A percentile compares a stretch with the other conserved stretches of the same genome.
phyloP scores from a whole-genome alignment of 2,888 invertebrate species.

The Lamellibrachia columna region DNA sequence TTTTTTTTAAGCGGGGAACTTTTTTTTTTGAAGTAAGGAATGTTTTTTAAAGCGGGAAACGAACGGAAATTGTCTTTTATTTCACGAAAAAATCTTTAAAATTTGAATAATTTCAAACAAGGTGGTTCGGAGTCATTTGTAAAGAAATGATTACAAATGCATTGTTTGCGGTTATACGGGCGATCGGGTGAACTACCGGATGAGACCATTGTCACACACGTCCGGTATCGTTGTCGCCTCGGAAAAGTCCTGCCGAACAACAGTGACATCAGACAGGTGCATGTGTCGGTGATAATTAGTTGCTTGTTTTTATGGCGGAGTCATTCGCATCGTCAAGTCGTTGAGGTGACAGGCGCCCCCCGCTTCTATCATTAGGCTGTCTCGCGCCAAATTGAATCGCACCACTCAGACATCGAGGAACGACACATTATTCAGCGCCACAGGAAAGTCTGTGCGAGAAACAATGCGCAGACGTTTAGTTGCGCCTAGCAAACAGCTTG shows the following conservation, averaged over 20 bases:
- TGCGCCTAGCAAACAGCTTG: neutral
- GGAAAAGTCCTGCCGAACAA: neutral
- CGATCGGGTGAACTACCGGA: neutral
- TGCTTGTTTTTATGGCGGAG: neutral
- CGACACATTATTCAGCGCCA: neutral
- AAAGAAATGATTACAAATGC: neutral
- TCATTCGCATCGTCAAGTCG: neutral
- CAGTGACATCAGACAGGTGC: neutral
- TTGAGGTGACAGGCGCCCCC: neutral
- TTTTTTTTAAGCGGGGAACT: neutral
- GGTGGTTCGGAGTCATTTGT: neutral
- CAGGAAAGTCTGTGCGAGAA: neutral
- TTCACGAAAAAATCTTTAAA: neutral
- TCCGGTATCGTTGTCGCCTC: neutral
- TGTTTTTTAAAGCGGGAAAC: neutral
- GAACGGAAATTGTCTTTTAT: neutral
- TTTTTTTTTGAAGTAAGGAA: neutral
- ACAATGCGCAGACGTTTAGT: neutral
- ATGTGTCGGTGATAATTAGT: neutral
- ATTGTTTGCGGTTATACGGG: neutral
- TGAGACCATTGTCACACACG: constrained; percentile 6
- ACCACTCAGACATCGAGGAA: neutral
- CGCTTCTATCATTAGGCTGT: neutral
- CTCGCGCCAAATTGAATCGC: constrained; percentile 5
- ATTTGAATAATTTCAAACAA: neutral